These are phyloP conservation scores for Sylvilagus bachmani DNA, from an alignment of 2,113 vertebrate genomes.

Conservation along the genomic window DNA sequence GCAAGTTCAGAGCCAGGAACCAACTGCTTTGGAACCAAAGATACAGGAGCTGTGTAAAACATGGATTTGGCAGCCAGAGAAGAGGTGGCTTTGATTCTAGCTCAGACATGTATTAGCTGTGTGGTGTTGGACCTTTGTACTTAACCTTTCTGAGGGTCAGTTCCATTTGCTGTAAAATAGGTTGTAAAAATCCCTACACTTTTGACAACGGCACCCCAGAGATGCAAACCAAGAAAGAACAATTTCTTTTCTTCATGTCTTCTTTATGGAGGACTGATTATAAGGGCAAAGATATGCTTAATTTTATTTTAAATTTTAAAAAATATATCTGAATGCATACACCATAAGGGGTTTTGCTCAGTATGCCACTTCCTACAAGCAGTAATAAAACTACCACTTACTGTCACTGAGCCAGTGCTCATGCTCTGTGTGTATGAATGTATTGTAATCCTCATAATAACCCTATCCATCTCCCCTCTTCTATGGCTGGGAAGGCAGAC, in stretches of 20 bases:
- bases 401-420: not conserved
- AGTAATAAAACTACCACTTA: not conserved
- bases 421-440: not conserved
- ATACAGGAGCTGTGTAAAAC: not conserved
- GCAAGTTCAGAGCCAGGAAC: not conserved
- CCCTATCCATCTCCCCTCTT: not conserved
- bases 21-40: not conserved
- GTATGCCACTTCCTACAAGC: not conserved
- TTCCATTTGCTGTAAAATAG: not conserved
- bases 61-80: not conserved
- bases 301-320: conserved; percentile 42
- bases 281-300: conserved; percentile 32
- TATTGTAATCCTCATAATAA: not conserved
- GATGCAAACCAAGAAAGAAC: conserved; percentile 9
- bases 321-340: not conserved
- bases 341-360: not conserved
- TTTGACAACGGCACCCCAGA: not conserved
- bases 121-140: not conserved
- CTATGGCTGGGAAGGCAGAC: not conserved
- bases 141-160: conserved; percentile 1
- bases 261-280: conserved; percentile 7
- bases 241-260: not conserved
- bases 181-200: not conserved
- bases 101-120: not conserved
- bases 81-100: not conserved